Evolutionary conservation across 2,888 invertebrate genomes (phyloP), one percentile per base, ranked within the genome.

Genomic region (Trachelus tabidus): DNA sequence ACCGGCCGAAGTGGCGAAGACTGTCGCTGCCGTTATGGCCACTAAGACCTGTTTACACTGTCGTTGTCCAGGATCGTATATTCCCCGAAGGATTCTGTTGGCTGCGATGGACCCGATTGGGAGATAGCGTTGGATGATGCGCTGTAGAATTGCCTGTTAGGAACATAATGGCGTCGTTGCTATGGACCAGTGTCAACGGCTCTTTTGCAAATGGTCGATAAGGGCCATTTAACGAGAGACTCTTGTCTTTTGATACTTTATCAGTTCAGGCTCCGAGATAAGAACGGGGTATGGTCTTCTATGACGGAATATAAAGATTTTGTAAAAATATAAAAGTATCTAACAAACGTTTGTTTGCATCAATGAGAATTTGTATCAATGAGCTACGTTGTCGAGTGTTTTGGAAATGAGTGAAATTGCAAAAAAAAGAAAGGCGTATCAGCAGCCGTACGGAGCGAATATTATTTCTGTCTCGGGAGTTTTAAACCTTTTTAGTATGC

Each of bases 401-500:
- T 40, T 40, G 15, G 0, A 4, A 40, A 40, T 15, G 1, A 40
- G 15, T 40, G 40, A 40, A 40, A 40, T 40, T 40, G 6, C 6
- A 40, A 6, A 15, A 40, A 37, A 15, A 40, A 6, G 15, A 0
- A 12, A 35, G 6, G 15, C 6, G 6, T 6, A 15, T 4, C 74
- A 78, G 75, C 73, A 40, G 31, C 40, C 37, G 75, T 56, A 56
- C 31, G 31, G 68, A 37, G 75, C 75, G 84, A 87, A 85, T 86
- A 87, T 87, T 88, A 87, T 87, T 87, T 86, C 86, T 85, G 86
- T 85, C 86, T 83, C 83, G 85, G 83, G 85, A 87, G 87, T 87
- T 87, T 87, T 85, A 86, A 87, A 87, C 84, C 88, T 87, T 87
- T 88, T 88, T 87, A 88, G 87, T 87, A 87, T 88, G 88, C 88